These are phyloP conservation scores for Ennomos erosarius DNA, from an alignment of 2,888 invertebrate species.

Conservation along the genomic window DNA sequence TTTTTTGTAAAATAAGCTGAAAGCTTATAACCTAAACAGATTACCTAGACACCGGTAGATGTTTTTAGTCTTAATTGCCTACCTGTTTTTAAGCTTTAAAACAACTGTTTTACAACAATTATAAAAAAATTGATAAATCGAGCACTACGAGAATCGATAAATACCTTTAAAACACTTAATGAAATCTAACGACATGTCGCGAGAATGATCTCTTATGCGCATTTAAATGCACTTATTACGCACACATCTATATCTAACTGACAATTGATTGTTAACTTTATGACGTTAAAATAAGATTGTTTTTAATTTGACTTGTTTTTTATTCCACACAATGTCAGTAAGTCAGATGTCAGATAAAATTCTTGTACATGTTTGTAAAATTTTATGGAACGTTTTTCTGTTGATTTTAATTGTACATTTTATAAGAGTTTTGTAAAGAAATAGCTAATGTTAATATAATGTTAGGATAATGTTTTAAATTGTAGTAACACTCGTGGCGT, in stretches of 20 bases:
- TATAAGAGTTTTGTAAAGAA: too few species aligned
- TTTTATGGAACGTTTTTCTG: too few species aligned
- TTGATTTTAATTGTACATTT: too few species aligned
- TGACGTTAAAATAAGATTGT: neutral
- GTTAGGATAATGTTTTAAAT: too few species aligned
- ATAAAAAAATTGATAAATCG: conserved; percentile 6
- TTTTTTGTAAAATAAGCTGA: too few species aligned
- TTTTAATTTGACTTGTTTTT: neutral
- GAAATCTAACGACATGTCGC: conserved; percentile 25
- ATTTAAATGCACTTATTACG: conserved; percentile 14
- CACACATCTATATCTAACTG: neutral
- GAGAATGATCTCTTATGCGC: conserved; percentile 14
- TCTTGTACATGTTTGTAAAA: neutral
- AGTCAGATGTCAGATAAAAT: conserved; percentile 26
- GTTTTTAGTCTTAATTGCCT: too few species aligned
- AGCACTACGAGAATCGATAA: conserved; percentile 2
- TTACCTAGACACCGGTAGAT: too few species aligned
- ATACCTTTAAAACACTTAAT: conserved; percentile 8
- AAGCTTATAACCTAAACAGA: too few species aligned
- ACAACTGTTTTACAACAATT: too few species aligned
- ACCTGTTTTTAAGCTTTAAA: too few species aligned
- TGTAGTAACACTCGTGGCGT: too few species aligned
- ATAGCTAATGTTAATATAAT: too few species aligned
- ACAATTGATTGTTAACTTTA: conserved; percentile 7
- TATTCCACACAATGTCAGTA: conserved; percentile 12